These are phyloP conservation scores for Coryphaenoides rupestris DNA, from an alignment of 2,113 vertebrate species.

Conservation along the genomic window DNA sequence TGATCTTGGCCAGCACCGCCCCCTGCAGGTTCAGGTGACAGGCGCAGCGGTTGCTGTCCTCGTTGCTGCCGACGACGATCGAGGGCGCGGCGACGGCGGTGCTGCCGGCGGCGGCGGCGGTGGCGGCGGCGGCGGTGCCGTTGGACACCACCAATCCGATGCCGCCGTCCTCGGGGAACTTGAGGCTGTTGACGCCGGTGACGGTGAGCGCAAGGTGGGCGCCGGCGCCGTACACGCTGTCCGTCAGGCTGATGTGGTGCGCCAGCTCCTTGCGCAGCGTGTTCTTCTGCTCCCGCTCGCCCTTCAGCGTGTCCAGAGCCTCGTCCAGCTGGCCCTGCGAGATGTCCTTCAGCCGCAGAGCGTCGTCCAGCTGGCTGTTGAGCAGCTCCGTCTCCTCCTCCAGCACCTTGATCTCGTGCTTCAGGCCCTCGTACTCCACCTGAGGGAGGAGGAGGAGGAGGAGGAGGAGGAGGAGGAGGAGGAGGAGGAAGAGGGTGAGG, in stretches of 20 bases:
- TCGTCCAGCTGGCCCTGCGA: constrained; percentile 92
- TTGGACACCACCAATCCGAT: constrained; percentile 22
- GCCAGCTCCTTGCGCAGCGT: constrained; percentile 91
- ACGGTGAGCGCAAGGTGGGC: constrained; percentile 87
- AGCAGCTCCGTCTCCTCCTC: constrained; percentile 95
- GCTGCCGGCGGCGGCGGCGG: constrained; percentile 44
- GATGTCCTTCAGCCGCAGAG: constrained; percentile 92
- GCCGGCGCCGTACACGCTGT: constrained; percentile 85
- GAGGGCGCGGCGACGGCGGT: constrained; percentile 68
- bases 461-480: not conserved
- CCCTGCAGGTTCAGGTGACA: constrained; percentile 75
- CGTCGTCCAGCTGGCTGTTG: constrained; percentile 96
- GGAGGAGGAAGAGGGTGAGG: too few species aligned
- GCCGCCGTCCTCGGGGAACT: constrained; percentile 83
- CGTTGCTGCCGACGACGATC: constrained; percentile 80
- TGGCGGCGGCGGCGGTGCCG: constrained; percentile 65
- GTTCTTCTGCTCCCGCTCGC: constrained; percentile 95
- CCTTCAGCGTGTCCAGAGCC: constrained; percentile 91
- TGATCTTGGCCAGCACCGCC: constrained; percentile 77
- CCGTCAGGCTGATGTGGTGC: constrained; percentile 87
- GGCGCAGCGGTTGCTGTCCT: constrained; percentile 75
- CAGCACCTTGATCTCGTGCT: constrained; percentile 96
- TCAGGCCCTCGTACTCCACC: constrained; percentile 98
- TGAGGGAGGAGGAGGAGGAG: constrained; percentile 47
- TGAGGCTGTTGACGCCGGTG: constrained; percentile 87